A percentile compares a stretch with the other conserved stretches of the same genome.
Conservation (phyloP, 2,797 vertebrate species). For the Sparidentex hasta region DNA sequence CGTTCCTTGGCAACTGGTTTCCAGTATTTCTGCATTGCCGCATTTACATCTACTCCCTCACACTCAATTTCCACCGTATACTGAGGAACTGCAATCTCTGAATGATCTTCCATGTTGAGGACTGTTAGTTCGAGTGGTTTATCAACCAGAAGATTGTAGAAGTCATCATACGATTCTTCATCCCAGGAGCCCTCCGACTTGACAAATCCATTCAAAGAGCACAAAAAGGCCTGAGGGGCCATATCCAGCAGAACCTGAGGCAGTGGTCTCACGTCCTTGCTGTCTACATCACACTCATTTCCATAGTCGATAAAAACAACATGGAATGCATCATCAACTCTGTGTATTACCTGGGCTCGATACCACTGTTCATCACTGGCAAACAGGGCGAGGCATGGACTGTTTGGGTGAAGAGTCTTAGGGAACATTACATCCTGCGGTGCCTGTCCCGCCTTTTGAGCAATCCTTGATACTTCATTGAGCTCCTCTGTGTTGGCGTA, state of each 20-base stretch:
- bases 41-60: slow-evolving; percentile 80
- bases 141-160: slow-evolving; percentile 83
- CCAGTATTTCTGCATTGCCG: slow-evolving; percentile 84
- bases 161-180: slow-evolving; percentile 81
- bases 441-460: slow-evolving; percentile 80
- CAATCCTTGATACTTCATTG: slow-evolving; percentile 64
- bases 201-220: slow-evolving; percentile 86
- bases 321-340: slow-evolving; percentile 46
- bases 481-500: slow-evolving; percentile 58
- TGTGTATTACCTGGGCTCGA: slow-evolving; percentile 84
- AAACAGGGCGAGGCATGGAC: slow-evolving; percentile 86
- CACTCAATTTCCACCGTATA: slow-evolving; percentile 85
- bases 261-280: slow-evolving; percentile 80
- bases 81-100: slow-evolving; percentile 70
- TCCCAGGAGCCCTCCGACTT: slow-evolving; percentile 83
- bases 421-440: slow-evolving; percentile 20
- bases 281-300: slow-evolving; percentile 81
- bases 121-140: slow-evolving; percentile 84
- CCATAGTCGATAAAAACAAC: slow-evolving; percentile 91
- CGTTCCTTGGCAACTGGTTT: slow-evolving; percentile 8
- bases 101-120: slow-evolving; percentile 53
- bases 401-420: slow-evolving; percentile 74
- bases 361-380: slow-evolving; percentile 87
- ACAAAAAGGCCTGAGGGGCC: slow-evolving; percentile 89
- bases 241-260: slow-evolving; percentile 78